A percentile compares a stretch with the other conserved stretches of the same genome.
Evolutionary conservation across 1,140 invertebrate genomes (phyloP).

Genomic region (Oscheius sp.): DNA sequence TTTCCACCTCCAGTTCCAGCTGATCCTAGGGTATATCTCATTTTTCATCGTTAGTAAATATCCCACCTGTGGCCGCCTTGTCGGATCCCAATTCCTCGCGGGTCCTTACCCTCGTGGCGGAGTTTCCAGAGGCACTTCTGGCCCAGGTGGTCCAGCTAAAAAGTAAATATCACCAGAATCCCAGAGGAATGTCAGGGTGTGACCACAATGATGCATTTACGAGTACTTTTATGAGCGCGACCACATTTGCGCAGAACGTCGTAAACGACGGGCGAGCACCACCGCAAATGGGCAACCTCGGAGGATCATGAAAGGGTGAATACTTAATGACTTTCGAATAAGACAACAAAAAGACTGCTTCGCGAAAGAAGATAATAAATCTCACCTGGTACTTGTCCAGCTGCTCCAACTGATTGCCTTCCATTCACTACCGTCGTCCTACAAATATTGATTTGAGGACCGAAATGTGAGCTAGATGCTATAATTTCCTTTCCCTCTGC

Average conservation of each 20-base stretch:
- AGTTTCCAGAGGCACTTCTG: neutral
- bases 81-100: neutral
- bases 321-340: no score
- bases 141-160: constrained; percentile 22
- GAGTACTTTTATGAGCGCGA: no score
- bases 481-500: constrained; percentile 9
- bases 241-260: no score
- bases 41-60: neutral
- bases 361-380: neutral
- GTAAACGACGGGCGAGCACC: no score
- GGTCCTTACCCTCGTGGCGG: neutral
- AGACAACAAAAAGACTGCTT: no score
- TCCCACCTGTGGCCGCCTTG: neutral
- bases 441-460: neutral
- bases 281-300: no score
- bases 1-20: constrained; percentile 1
- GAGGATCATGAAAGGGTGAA: no score
- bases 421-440: constrained; percentile 44
- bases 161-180: neutral
- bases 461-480: neutral
- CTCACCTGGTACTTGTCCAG: constrained; percentile 50
- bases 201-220: no score
- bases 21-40: neutral
- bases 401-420: constrained; percentile 54
- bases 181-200: neutral